Conservation (phyloP, 2,797 vertebrate species). For the Echeneis naucrates region DNA sequence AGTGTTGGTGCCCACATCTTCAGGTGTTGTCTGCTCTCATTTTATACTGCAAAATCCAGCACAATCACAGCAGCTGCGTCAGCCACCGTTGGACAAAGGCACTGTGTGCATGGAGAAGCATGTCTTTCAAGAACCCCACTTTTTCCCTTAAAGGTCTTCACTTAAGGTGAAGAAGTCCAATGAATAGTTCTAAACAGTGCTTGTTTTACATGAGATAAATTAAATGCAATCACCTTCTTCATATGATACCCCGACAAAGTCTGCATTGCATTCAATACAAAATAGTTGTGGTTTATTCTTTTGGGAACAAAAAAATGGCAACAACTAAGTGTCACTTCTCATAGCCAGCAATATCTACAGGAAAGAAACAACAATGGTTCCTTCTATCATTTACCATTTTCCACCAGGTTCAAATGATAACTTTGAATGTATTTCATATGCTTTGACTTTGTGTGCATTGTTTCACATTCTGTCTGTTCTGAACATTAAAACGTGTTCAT, state of each 20-base stretch:
- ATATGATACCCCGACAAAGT: constrained; percentile 50
- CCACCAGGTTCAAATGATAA: constrained; percentile 72
- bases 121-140: too few species aligned
- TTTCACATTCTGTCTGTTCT: constrained; percentile 65
- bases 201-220: neutral
- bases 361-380: constrained; percentile 77
- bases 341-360: constrained; percentile 81
- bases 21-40: too few species aligned
- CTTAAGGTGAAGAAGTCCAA: neutral
- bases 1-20: too few species aligned
- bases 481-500: constrained; percentile 88
- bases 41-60: too few species aligned
- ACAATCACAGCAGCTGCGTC: too few species aligned
- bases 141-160: neutral
- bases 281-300: constrained; percentile 86
- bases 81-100: neutral
- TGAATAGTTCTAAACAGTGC: neutral
- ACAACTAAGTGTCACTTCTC: constrained; percentile 83
- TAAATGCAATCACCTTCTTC: neutral
- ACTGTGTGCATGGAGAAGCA: neutral
- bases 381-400: constrained; percentile 71
- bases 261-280: constrained; percentile 78
- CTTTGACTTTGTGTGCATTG: constrained; percentile 57
- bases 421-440: constrained; percentile 66
- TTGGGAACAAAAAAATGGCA: constrained; percentile 83